These are phyloP conservation scores for Hymenopus coronatus DNA, from an alignment of 2,888 invertebrate genomes.

Conservation along the genomic window DNA sequence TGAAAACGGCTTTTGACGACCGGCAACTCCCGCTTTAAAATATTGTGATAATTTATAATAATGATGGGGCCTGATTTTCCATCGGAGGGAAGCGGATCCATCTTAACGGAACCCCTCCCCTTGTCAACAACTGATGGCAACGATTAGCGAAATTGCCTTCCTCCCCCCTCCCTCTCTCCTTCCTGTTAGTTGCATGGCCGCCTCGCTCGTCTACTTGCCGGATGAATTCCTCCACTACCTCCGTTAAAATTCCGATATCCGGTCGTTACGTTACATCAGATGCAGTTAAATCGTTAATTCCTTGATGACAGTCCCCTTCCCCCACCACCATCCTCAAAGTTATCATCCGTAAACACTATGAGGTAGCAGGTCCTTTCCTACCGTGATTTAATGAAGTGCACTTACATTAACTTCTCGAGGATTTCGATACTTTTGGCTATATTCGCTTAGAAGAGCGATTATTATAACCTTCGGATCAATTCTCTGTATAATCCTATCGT, in stretches of 20 bases:
- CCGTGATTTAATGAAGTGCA: background rate
- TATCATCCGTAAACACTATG: background rate
- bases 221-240: background rate
- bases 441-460: background rate
- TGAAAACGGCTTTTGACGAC: background rate
- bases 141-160: background rate
- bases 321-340: background rate
- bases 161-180: background rate
- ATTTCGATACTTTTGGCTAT: background rate
- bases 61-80: background rate
- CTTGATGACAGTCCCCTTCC: background rate
- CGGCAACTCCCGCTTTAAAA: background rate
- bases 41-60: background rate
- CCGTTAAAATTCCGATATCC: background rate
- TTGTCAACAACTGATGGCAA: background rate
- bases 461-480: no score
- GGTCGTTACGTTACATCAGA: background rate
- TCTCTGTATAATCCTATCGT: no score
- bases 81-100: background rate
- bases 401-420: background rate
- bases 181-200: background rate
- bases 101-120: background rate
- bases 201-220: background rate
- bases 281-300: background rate
- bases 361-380: background rate